Percentiles rank a stretch among this genome's conserved stretches.
phyloP scores from a whole-genome alignment of 2,113 vertebrate species.

The Pelodiscus sinensis region DNA sequence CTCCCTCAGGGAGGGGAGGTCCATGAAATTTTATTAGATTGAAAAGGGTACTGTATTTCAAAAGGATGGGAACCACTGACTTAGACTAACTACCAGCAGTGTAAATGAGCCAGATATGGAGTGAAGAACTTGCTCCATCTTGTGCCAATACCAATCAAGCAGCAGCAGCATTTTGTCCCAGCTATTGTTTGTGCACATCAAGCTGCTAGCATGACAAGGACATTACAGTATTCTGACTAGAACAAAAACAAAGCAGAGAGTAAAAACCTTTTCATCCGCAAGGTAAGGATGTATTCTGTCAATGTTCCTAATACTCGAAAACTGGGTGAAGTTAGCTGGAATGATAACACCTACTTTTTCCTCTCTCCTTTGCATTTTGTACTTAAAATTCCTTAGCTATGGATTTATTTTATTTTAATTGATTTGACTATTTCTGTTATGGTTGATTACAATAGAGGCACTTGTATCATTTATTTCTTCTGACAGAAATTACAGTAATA shows the following conservation, averaged over 20 bases:
- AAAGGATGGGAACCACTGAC: background rate
- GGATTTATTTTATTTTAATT: background rate
- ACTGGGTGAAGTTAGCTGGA: accelerated
- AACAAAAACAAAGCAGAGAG: conserved; percentile 17
- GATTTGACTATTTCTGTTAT: background rate
- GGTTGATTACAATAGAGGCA: background rate
- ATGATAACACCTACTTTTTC: background rate
- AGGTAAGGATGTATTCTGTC: background rate
- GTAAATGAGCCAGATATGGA: background rate
- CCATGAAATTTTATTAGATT: too few relatives aligned
- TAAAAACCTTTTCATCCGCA: conserved; percentile 34
- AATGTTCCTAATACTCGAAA: background rate
- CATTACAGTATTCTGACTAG: conserved; percentile 20
- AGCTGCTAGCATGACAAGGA: background rate
- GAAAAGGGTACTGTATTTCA: too few relatives aligned
- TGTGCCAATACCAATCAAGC: conserved; percentile 10
- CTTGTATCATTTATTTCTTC: background rate
- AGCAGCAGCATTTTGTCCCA: conserved; percentile 30
- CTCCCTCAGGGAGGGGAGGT: too few relatives aligned
- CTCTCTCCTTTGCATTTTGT: background rate
- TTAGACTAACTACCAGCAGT: conserved; percentile 1
- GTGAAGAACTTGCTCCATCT: conserved; percentile 23
- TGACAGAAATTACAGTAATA: background rate
- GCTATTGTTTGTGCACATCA: conserved; percentile 30
- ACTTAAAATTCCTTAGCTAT: background rate